These are phyloP conservation scores for Synanthedon tipuliformis DNA, from an alignment of 2,888 invertebrate species.

Conservation along the genomic window DNA sequence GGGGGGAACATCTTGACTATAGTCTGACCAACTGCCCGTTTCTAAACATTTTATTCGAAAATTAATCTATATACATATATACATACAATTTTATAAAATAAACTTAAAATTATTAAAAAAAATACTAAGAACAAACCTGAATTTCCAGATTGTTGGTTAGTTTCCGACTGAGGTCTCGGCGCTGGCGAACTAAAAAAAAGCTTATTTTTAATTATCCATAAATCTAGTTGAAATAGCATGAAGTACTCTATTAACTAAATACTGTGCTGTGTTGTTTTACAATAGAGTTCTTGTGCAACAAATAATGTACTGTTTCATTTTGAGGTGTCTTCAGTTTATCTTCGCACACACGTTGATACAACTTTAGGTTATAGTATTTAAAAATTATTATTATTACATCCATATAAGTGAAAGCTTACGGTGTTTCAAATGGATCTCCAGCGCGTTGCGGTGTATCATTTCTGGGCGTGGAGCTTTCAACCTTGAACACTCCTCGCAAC, in stretches of 20 bases:
- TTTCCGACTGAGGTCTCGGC: slow-evolving; percentile 44
- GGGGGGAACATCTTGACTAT: slow-evolving; percentile 39
- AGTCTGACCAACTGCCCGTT: slow-evolving; percentile 55
- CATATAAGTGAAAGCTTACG: slow-evolving; percentile 26
- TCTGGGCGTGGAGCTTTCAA: slow-evolving; percentile 27
- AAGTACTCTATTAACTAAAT: no score
- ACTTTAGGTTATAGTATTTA: not conserved
- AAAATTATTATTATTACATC: not conserved
- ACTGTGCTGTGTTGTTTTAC: no score
- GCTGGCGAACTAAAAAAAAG: slow-evolving; percentile 35
- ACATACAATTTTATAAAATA: not conserved
- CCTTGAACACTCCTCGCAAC: slow-evolving; percentile 50
- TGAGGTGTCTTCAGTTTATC: no score
- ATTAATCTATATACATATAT: not conserved
- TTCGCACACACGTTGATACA: no score
- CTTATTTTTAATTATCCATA: not conserved
- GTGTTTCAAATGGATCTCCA: slow-evolving; percentile 36
- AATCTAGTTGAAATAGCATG: no score
- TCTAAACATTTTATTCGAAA: slow-evolving; percentile 16
- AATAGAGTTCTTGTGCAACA: no score
- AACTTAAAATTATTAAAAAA: not conserved
- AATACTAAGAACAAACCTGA: slow-evolving; percentile 24
- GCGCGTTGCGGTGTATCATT: slow-evolving; percentile 28
- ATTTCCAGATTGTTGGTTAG: slow-evolving; percentile 42
- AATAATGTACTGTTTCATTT: no score